phyloP scores from a whole-genome alignment of 2,113 vertebrate genomes.

The Polypterus senegalus region DNA sequence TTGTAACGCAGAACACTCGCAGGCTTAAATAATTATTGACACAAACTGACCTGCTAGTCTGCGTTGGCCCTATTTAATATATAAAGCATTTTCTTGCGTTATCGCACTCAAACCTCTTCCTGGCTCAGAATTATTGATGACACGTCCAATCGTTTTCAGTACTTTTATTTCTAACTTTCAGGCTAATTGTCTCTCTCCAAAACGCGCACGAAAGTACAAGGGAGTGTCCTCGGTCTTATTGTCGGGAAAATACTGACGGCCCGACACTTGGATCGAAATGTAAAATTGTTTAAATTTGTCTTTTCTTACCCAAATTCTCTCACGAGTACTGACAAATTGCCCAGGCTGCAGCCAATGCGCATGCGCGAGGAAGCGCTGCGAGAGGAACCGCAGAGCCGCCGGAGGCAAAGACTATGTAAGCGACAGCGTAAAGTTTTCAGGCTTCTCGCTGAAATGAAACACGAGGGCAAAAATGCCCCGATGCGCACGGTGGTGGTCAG shows the following conservation, averaged over 20 bases:
- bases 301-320: constrained; percentile 42
- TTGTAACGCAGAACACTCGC: not conserved
- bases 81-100: constrained; percentile 19
- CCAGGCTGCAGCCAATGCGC: constrained; percentile 33
- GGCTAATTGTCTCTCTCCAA: constrained; percentile 21
- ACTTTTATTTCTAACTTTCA: constrained; percentile 33
- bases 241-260: not conserved
- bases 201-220: constrained; percentile 20
- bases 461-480: too few species aligned
- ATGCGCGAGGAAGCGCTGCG: constrained; percentile 21
- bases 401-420: too few species aligned
- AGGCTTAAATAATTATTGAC: too few species aligned
- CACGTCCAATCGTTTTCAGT: constrained; percentile 31
- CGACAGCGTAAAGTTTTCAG: too few species aligned
- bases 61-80: constrained; percentile 17
- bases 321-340: constrained; percentile 37
- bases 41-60: not conserved
- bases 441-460: too few species aligned
- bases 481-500: too few species aligned
- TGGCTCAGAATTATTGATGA: constrained; percentile 34
- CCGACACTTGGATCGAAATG: constrained; percentile 20
- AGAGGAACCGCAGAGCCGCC: constrained; percentile 14
- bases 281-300: constrained; percentile 34
- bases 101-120: constrained; percentile 25
- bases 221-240: not conserved